phyloP scores from a whole-genome alignment of 1,140 invertebrate species.

The Drosophila asahinai region DNA sequence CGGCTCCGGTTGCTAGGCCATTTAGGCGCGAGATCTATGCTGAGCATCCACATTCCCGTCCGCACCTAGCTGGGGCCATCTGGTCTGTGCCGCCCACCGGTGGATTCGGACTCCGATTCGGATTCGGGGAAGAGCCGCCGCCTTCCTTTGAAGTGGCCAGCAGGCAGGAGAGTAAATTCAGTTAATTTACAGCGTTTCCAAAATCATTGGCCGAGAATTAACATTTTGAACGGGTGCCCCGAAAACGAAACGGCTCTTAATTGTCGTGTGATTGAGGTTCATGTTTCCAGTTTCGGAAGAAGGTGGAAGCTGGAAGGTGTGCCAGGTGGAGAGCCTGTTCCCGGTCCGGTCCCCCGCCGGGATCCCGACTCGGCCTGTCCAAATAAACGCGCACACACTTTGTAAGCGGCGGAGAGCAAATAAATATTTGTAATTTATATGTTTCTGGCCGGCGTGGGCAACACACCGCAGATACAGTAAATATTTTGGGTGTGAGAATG shows the following conservation, averaged over 20 bases:
- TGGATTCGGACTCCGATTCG: constrained; percentile 12
- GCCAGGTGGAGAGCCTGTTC: constrained; percentile 53
- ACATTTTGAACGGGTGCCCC: constrained; percentile 42
- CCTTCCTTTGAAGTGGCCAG: constrained; percentile 62
- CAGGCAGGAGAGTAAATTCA: constrained; percentile 45
- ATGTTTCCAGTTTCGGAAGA: constrained; percentile 30
- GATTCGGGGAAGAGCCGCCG: constrained; percentile 39
- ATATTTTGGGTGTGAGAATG: constrained; percentile 75
- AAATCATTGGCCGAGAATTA: constrained; percentile 34
- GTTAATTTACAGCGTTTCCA: constrained; percentile 55
- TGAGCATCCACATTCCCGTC: constrained; percentile 20
- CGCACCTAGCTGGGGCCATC: constrained; percentile 65
- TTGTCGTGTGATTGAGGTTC: constrained; percentile 42
- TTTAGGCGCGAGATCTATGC: constrained; percentile 35
- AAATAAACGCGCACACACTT: constrained; percentile 80
- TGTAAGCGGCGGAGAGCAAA: constrained; percentile 76
- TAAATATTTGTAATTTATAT: constrained; percentile 81
- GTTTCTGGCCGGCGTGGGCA: constrained; percentile 70
- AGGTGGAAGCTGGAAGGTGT: constrained; percentile 35
- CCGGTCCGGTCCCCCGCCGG: constrained; percentile 12
- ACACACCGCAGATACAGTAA: constrained; percentile 65
- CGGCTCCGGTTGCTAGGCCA: constrained; percentile 32
- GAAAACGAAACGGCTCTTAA: constrained; percentile 44
- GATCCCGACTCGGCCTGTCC: constrained; percentile 59
- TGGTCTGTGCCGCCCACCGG: constrained; percentile 44